Evolutionary conservation across 2,113 vertebrate species (phyloP).

Genomic region (Pachyramphus minor): DNA sequence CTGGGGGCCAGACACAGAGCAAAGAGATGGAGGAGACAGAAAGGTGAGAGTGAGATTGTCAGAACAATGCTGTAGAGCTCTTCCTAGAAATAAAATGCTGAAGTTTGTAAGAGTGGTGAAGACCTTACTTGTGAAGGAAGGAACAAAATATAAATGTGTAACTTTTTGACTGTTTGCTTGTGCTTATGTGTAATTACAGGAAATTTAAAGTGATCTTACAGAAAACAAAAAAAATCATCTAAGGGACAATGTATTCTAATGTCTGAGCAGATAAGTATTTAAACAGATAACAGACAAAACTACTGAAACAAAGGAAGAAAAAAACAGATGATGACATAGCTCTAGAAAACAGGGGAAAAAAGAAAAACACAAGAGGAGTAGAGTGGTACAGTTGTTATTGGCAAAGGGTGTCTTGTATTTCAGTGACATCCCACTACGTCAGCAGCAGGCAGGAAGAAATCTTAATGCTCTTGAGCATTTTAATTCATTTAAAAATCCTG

Average conservation of each 20-base stretch:
- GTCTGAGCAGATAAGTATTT: background rate
- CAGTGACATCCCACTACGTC: background rate
- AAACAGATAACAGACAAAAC: background rate
- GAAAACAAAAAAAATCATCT: background rate
- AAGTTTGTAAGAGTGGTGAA: background rate
- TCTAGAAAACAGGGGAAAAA: background rate
- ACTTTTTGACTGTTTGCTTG: background rate
- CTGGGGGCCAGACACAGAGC: background rate
- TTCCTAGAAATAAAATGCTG: background rate
- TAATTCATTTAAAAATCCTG: background rate
- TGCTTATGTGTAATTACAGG: background rate
- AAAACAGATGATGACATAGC: background rate
- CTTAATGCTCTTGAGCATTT: background rate
- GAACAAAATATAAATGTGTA: background rate
- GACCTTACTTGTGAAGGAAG: background rate
- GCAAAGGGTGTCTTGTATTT: background rate
- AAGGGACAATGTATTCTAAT: background rate
- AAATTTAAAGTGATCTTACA: background rate
- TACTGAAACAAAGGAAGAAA: background rate
- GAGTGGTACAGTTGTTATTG: background rate
- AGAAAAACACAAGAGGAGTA: background rate
- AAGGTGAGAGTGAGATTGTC: background rate
- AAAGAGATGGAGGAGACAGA: background rate
- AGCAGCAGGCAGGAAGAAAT: background rate
- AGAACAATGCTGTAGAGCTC: background rate